These are phyloP conservation scores for Cephus nigrinus DNA, from an alignment of 2,888 invertebrate species.

Conservation along the genomic window DNA sequence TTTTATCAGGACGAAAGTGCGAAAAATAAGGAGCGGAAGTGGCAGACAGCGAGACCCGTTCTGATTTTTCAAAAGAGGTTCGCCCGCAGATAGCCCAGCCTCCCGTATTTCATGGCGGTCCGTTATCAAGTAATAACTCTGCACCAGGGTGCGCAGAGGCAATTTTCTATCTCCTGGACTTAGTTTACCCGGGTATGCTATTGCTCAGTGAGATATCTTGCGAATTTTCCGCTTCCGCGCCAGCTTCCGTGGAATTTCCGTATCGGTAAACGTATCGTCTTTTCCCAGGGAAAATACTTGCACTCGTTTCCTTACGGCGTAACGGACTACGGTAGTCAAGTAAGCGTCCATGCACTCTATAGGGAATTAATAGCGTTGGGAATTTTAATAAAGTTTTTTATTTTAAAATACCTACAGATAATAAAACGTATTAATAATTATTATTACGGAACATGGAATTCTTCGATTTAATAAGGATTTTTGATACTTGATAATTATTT, in stretches of 20 bases:
- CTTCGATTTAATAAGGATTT: no score
- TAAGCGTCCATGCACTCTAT: not conserved
- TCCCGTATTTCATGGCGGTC: slow-evolving; percentile 19
- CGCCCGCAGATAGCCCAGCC: slow-evolving; percentile 16
- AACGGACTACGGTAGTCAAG: not conserved
- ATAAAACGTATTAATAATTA: not conserved
- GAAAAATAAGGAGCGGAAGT: slow-evolving; percentile 1
- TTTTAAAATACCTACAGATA: not conserved
- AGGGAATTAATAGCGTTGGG: not conserved
- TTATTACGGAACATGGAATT: no score
- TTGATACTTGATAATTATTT: not conserved
- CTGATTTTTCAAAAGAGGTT: slow-evolving; percentile 16
- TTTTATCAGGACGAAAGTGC: not conserved
- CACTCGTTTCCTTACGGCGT: not conserved
- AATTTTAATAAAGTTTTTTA: not conserved
- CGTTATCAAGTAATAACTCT: slow-evolving; percentile 26
- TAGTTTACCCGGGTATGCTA: slow-evolving; percentile 1
- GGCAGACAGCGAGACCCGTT: not conserved
- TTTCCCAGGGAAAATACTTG: not conserved
- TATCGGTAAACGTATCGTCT: not conserved
- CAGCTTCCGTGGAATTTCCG: not conserved
- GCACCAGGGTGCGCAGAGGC: not conserved
- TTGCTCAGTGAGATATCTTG: not conserved
- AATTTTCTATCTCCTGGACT: slow-evolving; percentile 3
- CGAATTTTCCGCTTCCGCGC: not conserved